Evolutionary conservation across 1,140 invertebrate species (phyloP).

Genomic region (Drosophila sproati): DNA sequence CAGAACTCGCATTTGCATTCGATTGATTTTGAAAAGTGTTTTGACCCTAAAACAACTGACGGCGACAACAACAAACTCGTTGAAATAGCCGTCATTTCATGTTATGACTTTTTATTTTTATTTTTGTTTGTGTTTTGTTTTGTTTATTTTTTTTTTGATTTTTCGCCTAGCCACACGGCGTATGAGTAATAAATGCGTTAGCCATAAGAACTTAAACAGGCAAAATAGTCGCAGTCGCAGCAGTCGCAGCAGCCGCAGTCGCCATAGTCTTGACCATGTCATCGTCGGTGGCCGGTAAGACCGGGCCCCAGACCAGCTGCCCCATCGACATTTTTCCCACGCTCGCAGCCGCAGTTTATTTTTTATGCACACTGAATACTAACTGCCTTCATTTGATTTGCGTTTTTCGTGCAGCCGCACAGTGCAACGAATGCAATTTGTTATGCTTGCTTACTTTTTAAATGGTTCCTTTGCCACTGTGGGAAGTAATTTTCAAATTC

Average conservation of each 20-base stretch:
- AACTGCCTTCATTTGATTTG: slow-evolving; percentile 60
- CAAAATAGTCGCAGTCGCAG: background rate
- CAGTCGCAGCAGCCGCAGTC: background rate
- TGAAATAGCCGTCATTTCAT: slow-evolving; percentile 4
- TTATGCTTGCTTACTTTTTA: background rate
- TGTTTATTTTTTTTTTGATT: background rate
- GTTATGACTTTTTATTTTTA: background rate
- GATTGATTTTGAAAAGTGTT: slow-evolving; percentile 51
- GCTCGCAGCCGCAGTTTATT: slow-evolving; percentile 48
- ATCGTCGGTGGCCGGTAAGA: slow-evolving; percentile 32
- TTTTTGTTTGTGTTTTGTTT: slow-evolving; percentile 2
- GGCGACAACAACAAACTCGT: slow-evolving; percentile 13
- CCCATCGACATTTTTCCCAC: slow-evolving; percentile 62
- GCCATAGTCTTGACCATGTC: slow-evolving; percentile 13
- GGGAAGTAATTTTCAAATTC: too few relatives aligned
- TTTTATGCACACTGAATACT: slow-evolving; percentile 65
- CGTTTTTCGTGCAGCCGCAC: slow-evolving; percentile 46
- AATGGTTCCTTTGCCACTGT: background rate
- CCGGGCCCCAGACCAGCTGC: slow-evolving; percentile 25
- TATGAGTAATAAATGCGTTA: slow-evolving; percentile 69
- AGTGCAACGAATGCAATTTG: slow-evolving; percentile 31
- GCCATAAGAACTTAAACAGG: slow-evolving; percentile 41
- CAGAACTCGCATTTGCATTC: slow-evolving; percentile 43
- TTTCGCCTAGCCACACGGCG: slow-evolving; percentile 44
- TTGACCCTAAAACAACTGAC: slow-evolving; percentile 42